Conservation (phyloP, 1,140 invertebrate species). For the Drosophila melanica region DNA sequence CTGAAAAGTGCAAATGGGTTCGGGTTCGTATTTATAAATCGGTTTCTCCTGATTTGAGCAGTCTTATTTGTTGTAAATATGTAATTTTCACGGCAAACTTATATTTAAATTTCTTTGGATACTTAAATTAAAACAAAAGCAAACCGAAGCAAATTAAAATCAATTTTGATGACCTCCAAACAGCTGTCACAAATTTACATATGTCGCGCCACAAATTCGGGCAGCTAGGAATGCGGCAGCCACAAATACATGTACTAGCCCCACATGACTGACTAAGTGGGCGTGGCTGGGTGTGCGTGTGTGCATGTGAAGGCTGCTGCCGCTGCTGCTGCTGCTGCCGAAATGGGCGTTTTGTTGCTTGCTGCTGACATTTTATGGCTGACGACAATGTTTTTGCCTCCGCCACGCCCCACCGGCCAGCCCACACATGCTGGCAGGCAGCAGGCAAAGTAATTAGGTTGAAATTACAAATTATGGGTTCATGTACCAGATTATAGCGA, state of each 20-base stretch:
- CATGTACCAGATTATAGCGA: conserved; percentile 77
- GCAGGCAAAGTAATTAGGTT: conserved; percentile 72
- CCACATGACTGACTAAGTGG: conserved; percentile 32
- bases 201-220: conserved; percentile 46
- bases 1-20: no score
- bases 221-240: conserved; percentile 39
- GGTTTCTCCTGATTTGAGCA: no score
- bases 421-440: conserved; percentile 6
- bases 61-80: no score
- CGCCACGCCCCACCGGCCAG: conserved; percentile 3
- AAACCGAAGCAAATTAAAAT: conserved; percentile 30
- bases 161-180: conserved; percentile 70
- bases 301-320: conserved; percentile 33
- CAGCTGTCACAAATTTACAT: conserved; percentile 64
- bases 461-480: conserved; percentile 81
- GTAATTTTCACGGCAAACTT: no score
- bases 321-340: conserved; percentile 7
- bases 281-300: conserved; percentile 40
- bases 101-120: conserved; percentile 3
- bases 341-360: conserved; percentile 73
- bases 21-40: no score
- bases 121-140: neutral
- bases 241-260: conserved; percentile 40
- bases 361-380: conserved; percentile 72
- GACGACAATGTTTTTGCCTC: conserved; percentile 65